A percentile compares a stretch with the other conserved stretches of the same genome.
Evolutionary conservation across 2,888 invertebrate genomes (phyloP).

Genomic region (Ectropis crepuscularia): DNA sequence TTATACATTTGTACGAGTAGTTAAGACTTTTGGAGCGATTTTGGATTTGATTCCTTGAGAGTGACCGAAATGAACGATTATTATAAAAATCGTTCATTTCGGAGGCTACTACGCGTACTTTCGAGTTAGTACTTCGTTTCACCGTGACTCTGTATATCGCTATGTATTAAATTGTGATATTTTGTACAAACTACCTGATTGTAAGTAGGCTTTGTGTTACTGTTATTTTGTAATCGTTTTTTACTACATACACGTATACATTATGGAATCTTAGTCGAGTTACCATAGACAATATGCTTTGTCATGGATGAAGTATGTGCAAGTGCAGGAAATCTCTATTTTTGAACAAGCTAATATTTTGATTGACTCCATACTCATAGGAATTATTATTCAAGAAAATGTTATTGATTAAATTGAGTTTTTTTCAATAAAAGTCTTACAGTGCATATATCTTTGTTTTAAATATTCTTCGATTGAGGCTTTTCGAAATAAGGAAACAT

Average conservation of each 20-base stretch:
- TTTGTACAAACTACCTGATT: conserved; percentile 77
- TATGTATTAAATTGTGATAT: conserved; percentile 77
- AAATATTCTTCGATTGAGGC: conserved; percentile 4
- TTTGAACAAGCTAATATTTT: conserved; percentile 72
- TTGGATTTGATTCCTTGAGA: no score
- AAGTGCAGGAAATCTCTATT: conserved; percentile 71
- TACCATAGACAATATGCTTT: conserved; percentile 41
- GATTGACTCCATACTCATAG: conserved; percentile 62
- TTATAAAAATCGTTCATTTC: not conserved
- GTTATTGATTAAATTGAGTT: conserved; percentile 72
- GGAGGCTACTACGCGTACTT: not conserved
- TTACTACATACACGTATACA: conserved; percentile 39
- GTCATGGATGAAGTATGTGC: conserved; percentile 68
- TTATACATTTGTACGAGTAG: no score
- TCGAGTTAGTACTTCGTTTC: not conserved
- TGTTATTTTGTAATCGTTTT: conserved; percentile 51
- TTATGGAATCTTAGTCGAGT: conserved; percentile 28
- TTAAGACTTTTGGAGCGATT: no score
- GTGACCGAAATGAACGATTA: no score
- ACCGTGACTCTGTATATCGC: conserved; percentile 40
- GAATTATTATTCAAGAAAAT: conserved; percentile 66
- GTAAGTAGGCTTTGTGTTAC: conserved; percentile 66
- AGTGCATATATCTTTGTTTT: conserved; percentile 45
- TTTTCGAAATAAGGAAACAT: not conserved
- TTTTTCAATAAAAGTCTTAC: conserved; percentile 78